phyloP scores from a whole-genome alignment of 1,140 invertebrate species.

The Bombus confusus region DNA sequence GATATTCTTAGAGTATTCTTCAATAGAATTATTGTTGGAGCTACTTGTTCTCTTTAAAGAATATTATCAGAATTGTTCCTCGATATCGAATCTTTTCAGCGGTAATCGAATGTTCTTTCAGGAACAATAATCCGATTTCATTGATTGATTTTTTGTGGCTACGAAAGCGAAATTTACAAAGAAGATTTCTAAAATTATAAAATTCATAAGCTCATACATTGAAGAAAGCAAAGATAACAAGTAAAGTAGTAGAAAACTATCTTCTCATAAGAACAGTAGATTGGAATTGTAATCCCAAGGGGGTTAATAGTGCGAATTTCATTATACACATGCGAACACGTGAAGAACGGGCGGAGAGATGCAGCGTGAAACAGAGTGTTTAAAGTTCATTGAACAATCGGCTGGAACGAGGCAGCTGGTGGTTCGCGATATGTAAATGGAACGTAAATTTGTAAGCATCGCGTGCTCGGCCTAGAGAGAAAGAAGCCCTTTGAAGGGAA shows the following conservation, averaged over 20 bases:
- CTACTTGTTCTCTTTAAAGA: too few species aligned
- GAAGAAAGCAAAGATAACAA: background rate
- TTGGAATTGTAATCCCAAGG: background rate
- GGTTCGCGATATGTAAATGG: conserved; percentile 46
- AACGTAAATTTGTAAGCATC: conserved; percentile 53
- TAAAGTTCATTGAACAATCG: conserved; percentile 65
- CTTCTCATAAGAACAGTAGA: background rate
- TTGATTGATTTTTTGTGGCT: too few species aligned
- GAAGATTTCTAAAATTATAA: background rate
- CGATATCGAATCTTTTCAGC: background rate
- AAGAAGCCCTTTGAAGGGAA: conserved; percentile 48
- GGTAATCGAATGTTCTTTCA: background rate
- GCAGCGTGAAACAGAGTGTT: background rate
- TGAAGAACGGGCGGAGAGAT: background rate
- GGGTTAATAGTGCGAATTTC: conserved; percentile 27
- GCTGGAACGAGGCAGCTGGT: conserved; percentile 48
- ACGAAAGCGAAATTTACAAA: background rate
- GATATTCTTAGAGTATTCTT: background rate
- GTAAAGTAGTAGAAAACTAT: background rate
- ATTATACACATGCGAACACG: conserved; percentile 46
- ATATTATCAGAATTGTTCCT: background rate
- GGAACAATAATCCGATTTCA: background rate
- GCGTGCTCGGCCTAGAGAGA: conserved; percentile 36
- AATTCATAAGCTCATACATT: background rate
- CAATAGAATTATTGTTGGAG: background rate